Percentiles rank a stretch among this genome's conserved stretches.
Evolutionary conservation across 2,888 invertebrate genomes (phyloP).

Genomic region (Lepidochitona cinerea): DNA sequence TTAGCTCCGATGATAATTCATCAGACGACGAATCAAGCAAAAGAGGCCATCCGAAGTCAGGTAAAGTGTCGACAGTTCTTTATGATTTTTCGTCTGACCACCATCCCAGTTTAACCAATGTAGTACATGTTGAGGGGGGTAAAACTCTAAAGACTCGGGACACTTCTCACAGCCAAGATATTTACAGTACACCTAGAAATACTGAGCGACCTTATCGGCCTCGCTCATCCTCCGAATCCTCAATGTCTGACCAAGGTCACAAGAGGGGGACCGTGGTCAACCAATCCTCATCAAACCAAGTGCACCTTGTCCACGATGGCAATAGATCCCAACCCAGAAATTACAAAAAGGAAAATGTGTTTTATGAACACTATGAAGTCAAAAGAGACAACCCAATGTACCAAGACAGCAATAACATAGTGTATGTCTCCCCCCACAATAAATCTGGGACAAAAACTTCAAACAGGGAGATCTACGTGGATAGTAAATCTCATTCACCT

Average conservation of each 20-base stretch:
- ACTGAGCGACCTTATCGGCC: not conserved
- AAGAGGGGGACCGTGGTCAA: not conserved
- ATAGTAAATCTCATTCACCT: not conserved
- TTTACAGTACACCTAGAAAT: not conserved
- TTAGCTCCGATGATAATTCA: not conserved
- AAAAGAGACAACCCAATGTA: conserved; percentile 5
- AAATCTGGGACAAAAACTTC: not conserved
- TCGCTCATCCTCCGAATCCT: not conserved
- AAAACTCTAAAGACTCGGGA: not conserved
- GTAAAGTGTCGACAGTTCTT: conserved; percentile 3
- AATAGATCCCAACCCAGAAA: not conserved
- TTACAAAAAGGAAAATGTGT: conserved; percentile 5
- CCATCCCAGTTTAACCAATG: not conserved
- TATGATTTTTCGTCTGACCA: conserved; percentile 4
- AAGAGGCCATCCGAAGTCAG: not conserved
- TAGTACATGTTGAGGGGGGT: conserved; percentile 1
- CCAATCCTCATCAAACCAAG: not conserved
- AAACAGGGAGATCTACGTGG: not conserved
- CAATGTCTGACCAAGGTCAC: not conserved
- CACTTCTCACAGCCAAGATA: not conserved
- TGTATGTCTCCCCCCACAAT: not conserved
- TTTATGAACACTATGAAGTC: conserved; percentile 4
- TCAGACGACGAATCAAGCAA: not conserved
- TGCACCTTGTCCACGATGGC: not conserved
- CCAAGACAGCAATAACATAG: not conserved